Conservation (phyloP, 2,113 vertebrate species). For the Apodemus speciosus region DNA sequence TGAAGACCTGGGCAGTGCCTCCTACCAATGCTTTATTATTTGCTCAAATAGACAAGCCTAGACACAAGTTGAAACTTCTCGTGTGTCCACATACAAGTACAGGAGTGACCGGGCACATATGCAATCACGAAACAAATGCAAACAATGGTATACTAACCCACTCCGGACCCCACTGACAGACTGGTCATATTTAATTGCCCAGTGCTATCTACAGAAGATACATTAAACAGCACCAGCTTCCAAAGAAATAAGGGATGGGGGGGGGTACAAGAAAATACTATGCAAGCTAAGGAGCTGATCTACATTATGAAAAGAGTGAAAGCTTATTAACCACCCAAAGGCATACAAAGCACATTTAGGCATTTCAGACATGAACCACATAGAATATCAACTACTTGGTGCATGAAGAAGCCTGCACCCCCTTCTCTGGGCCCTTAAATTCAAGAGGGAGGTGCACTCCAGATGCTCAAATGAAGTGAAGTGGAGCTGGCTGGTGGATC, state of each 20-base stretch:
- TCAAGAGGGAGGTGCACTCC: background rate
- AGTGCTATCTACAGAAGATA: background rate
- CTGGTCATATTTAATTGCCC: background rate
- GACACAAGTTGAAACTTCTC: background rate
- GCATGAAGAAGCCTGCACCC: background rate
- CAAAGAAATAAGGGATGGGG: background rate
- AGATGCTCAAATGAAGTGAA: background rate
- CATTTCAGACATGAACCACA: background rate
- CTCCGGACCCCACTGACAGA: background rate
- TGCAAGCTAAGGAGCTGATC: background rate
- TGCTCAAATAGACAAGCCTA: background rate
- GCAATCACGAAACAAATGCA: background rate
- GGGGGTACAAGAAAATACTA: background rate
- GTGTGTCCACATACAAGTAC: background rate
- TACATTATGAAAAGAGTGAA: background rate
- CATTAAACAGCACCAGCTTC: background rate
- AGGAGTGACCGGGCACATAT: background rate
- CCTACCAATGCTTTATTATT: background rate
- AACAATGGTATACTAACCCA: background rate
- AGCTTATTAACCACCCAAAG: background rate
- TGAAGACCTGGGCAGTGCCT: background rate
- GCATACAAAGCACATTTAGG: background rate
- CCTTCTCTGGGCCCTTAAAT: background rate
- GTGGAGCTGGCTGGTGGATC: background rate
- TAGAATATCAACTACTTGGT: background rate